phyloP scores from a whole-genome alignment of 2,888 invertebrate species.

The Diarsia mendica region DNA sequence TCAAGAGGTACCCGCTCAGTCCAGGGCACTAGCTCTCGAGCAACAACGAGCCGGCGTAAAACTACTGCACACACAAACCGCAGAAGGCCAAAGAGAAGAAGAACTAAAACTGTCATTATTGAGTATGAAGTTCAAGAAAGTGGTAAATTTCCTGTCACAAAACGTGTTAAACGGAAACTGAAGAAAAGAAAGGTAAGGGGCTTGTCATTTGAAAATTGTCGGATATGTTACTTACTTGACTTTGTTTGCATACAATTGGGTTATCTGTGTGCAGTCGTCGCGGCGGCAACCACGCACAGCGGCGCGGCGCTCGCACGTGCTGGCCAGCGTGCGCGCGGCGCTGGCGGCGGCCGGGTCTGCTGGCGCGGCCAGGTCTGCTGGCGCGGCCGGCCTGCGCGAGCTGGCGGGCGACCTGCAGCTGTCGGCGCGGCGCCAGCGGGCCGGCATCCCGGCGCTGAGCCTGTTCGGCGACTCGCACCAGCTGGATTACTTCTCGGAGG shows the following conservation, averaged over 20 bases:
- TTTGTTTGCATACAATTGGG: not conserved
- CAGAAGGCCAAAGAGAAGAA: constrained; percentile 80
- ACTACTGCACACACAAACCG: constrained; percentile 68
- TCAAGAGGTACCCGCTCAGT: constrained; percentile 59
- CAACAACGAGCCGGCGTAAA: constrained; percentile 62
- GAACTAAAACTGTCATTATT: constrained; percentile 91
- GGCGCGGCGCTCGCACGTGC: constrained; percentile 83
- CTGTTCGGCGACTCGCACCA: constrained; percentile 93
- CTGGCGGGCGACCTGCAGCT: constrained; percentile 40
- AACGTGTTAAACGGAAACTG: constrained; percentile 83
- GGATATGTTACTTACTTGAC: no score
- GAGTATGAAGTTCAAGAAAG: constrained; percentile 92
- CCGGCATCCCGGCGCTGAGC: constrained; percentile 77
- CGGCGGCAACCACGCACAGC: constrained; percentile 82
- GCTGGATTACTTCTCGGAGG: constrained; percentile 92
- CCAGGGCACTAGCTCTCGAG: constrained; percentile 43
- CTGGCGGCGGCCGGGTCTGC: constrained; percentile 71
- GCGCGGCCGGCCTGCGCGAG: constrained; percentile 18
- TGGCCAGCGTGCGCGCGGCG: constrained; percentile 81
- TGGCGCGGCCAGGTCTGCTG: constrained; percentile 2
- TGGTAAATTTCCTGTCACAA: constrained; percentile 91
- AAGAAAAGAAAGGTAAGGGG: constrained; percentile 80
- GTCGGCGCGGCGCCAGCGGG: constrained; percentile 66
- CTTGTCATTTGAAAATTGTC: not conserved
- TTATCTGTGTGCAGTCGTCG: constrained; percentile 66